Percentiles rank a stretch among this genome's conserved stretches.
phyloP scores from a whole-genome alignment of 1,140 invertebrate genomes.

The Drepana arcuata region DNA sequence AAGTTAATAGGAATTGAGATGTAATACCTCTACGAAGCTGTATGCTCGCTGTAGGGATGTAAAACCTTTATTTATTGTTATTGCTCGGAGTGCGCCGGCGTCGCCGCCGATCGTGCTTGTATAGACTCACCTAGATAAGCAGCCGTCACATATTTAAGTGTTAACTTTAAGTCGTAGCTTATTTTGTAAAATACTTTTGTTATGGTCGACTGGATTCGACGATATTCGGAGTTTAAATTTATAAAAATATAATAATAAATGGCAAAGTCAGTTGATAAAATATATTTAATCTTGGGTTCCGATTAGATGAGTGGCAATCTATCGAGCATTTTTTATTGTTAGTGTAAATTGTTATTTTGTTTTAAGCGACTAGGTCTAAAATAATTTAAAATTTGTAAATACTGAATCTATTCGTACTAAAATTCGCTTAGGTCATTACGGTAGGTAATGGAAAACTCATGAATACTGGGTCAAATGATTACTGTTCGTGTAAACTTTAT shows the following conservation, averaged over 20 bases:
- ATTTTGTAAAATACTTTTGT: constrained; percentile 67
- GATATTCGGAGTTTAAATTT: constrained; percentile 67
- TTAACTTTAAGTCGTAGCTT: constrained; percentile 53
- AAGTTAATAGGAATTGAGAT: constrained; percentile 41
- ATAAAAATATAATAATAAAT: constrained; percentile 45
- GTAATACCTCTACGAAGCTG: constrained; percentile 50
- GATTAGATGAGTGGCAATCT: constrained; percentile 56
- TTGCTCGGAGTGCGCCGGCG: constrained; percentile 14
- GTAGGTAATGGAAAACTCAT: constrained; percentile 53
- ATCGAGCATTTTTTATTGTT: constrained; percentile 69
- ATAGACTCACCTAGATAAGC: constrained; percentile 32
- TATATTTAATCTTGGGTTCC: constrained; percentile 60
- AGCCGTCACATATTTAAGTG: constrained; percentile 49
- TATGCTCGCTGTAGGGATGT: constrained; percentile 38
- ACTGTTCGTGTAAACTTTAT: constrained; percentile 42
- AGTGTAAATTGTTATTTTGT: constrained; percentile 71
- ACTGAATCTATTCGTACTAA: constrained; percentile 54
- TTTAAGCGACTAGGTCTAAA: constrained; percentile 65
- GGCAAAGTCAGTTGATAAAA: constrained; percentile 56
- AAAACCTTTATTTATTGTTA: constrained; percentile 50
- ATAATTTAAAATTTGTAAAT: constrained; percentile 65
- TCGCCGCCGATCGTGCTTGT: constrained; percentile 19
- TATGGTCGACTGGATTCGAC: constrained; percentile 65
- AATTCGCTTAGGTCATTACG: constrained; percentile 50
- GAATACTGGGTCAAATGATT: constrained; percentile 53